These are phyloP conservation scores for Paratrypauchen microcephalus DNA, from an alignment of 2,797 vertebrate genomes.

Conservation along the genomic window DNA sequence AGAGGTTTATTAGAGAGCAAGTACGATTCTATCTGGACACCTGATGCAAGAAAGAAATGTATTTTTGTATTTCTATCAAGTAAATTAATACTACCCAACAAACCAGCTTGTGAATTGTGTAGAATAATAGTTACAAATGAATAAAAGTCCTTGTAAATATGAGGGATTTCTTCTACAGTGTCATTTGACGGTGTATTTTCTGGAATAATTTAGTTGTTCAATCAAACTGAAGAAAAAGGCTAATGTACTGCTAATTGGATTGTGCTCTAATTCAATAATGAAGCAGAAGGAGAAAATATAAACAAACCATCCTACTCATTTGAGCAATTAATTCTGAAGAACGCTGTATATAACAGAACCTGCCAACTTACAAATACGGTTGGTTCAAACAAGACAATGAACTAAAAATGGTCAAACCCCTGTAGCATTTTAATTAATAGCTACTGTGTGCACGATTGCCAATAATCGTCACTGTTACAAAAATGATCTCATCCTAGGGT, in stretches of 20 bases:
- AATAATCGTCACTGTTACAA: neutral
- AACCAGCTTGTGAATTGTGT: constrained; percentile 18
- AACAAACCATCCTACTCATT: constrained; percentile 66
- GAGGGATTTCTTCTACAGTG: constrained; percentile 63
- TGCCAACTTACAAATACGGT: constrained; percentile 34
- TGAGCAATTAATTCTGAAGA: constrained; percentile 65
- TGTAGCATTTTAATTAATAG: neutral
- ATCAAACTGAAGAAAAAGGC: constrained; percentile 66
- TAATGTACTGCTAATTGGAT: constrained; percentile 73
- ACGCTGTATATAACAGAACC: constrained; percentile 50
- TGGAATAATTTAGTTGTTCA: constrained; percentile 70
- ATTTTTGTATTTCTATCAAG: neutral
- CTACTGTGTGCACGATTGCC: neutral
- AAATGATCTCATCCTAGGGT: neutral
- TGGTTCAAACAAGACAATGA: constrained; percentile 27
- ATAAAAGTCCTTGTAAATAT: constrained; percentile 53
- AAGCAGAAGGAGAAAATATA: constrained; percentile 42
- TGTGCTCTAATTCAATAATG: constrained; percentile 76
- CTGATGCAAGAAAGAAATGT: neutral
- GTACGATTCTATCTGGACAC: constrained; percentile 5
- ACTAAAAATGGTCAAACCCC: constrained; percentile 4
- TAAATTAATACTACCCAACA: constrained; percentile 3
- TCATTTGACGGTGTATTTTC: constrained; percentile 67
- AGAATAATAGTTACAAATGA: constrained; percentile 40
- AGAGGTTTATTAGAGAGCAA: constrained; percentile 16